Evolutionary conservation across 2,797 vertebrate species (phyloP), one percentile per base, ranked within the genome.

Genomic region (Coregonus ussuriensis): DNA sequence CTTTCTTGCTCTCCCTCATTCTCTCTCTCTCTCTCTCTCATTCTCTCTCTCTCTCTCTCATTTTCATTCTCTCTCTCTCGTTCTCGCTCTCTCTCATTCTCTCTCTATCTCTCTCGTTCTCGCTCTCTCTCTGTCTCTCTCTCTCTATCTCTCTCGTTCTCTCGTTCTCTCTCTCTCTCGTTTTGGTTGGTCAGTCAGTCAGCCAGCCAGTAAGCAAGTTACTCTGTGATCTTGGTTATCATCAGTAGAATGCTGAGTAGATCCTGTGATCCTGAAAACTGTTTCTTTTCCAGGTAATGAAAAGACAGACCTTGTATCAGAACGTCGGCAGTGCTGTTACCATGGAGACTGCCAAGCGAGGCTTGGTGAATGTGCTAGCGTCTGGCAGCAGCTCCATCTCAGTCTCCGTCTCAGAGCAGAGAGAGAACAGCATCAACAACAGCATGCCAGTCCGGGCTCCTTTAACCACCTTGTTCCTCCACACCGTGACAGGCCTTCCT

Each of bases 331-430:
- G 91, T 87, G 89, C 89, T 70, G 93, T 95, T 94, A 89, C 94
- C 92, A 95, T 95, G 94, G 94, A 94, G 93, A 95, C 94, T 92
- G 85, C 92, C 88, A 94, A 94, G 90, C 93, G 85, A 72, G 91
- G 85, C 86, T 91, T 91, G 90, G 89, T 76, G 76, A 93, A 85
- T 80, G 88, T 89, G 89, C 84, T 89, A 4, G 88, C 86, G 87
- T 79, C 91, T 85, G 88, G 87, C 84, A 85, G 85, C 11, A 33
- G 63, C 65, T 4, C 14, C 9, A 81, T 88, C 33, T 77, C 92
- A 73, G 87, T n/a, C 65, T 4, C 14, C 9, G 81, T 88, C 33
- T 77, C 92, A 74, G 87, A 86, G 7, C 91, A 90, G 91, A 88
- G 82, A 83, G 89, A 92, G 87, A 92, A 87, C 80, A 92, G 87